Percentiles rank a stretch among this genome's conserved stretches.
phyloP scores from a whole-genome alignment of 2,888 invertebrate species.

The Drosophila paranaensis region DNA sequence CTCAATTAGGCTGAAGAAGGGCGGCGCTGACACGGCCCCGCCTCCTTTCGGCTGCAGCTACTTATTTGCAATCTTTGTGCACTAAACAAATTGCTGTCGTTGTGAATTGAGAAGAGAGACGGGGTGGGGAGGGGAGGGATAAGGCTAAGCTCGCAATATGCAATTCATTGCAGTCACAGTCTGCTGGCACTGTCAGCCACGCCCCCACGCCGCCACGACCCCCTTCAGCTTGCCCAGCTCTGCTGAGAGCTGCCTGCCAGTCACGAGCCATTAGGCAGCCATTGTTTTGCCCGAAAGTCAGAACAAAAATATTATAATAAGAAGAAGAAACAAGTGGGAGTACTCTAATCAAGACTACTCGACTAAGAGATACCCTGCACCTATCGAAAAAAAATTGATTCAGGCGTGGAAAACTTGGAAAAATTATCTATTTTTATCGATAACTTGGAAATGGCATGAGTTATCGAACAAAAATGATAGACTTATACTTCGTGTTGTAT shows the following conservation, averaged over 20 bases:
- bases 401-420: too few species aligned
- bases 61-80: slow-evolving; percentile 39
- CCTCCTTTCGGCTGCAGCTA: background rate
- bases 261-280: slow-evolving; percentile 70
- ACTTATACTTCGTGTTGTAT: too few species aligned
- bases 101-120: background rate
- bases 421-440: background rate
- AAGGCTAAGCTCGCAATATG: slow-evolving; percentile 31
- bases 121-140: accelerated
- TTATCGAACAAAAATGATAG: too few species aligned
- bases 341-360: too few species aligned
- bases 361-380: too few species aligned
- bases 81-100: slow-evolving; percentile 42
- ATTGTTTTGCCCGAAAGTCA: slow-evolving; percentile 56
- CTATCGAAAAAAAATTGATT: too few species aligned
- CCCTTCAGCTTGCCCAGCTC: background rate
- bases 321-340: background rate
- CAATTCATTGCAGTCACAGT: slow-evolving; percentile 54
- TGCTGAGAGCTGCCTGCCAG: slow-evolving; percentile 31
- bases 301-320: slow-evolving; percentile 30
- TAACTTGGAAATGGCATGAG: background rate
- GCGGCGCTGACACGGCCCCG: background rate
- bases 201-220: background rate
- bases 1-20: slow-evolving; percentile 61
- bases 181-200: slow-evolving; percentile 11